A percentile compares a stretch with the other conserved stretches of the same genome.
Evolutionary conservation across 2,888 invertebrate genomes (phyloP).

Genomic region (Eupithecia dodoneata): DNA sequence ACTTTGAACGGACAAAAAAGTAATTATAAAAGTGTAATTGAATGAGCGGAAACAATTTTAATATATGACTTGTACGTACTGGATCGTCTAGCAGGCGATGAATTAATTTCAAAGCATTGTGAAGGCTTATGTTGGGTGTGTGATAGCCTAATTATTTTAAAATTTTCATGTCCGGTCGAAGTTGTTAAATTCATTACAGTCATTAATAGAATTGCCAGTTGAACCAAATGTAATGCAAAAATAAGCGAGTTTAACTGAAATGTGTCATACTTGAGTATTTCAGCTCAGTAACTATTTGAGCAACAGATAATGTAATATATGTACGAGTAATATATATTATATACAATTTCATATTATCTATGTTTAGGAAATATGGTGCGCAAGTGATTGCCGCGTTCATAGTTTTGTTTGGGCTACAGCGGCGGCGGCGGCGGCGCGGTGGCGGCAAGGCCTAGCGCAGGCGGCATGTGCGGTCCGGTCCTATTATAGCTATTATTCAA

Average conservation of each 20-base stretch:
- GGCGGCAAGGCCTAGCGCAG: background rate
- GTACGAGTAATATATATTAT: too few relatives aligned
- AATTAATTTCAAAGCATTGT: background rate
- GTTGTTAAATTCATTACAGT: too few relatives aligned
- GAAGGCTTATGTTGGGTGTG: background rate
- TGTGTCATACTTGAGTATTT: background rate
- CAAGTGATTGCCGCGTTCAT: slow-evolving; percentile 49
- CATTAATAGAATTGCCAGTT: too few relatives aligned
- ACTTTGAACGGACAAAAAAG: slow-evolving; percentile 1
- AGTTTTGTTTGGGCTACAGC: slow-evolving; percentile 54
- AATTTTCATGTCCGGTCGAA: too few relatives aligned
- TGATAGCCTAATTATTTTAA: background rate
- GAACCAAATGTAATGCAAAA: too few relatives aligned
- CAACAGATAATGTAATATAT: background rate
- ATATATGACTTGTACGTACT: background rate
- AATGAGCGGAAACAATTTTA: background rate
- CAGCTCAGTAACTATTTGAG: background rate
- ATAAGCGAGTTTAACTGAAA: too few relatives aligned
- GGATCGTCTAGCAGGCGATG: background rate
- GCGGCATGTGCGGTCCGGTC: slow-evolving; percentile 65
- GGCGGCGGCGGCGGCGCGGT: slow-evolving; percentile 16
- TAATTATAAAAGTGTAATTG: background rate
- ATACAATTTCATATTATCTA: background rate
- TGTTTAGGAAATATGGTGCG: slow-evolving; percentile 30
- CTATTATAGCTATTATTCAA: slow-evolving; percentile 74